Evolutionary conservation across 2,113 vertebrate genomes (phyloP), one percentile per base, ranked within the genome.

Genomic region (Strigops habroptila): DNA sequence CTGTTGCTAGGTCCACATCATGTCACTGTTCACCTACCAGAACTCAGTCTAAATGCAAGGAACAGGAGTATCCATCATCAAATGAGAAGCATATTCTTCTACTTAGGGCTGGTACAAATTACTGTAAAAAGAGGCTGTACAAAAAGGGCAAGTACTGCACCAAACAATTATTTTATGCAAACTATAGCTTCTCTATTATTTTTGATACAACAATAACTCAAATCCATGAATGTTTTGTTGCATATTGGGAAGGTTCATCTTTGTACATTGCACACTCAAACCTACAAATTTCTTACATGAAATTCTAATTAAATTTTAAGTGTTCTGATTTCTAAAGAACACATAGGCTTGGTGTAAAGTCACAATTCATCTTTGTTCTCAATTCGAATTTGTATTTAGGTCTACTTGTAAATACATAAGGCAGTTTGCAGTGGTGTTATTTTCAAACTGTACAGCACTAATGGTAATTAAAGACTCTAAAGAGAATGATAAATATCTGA

Each of bases 401-500:
- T 33, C 37, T 59, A 21, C 33, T 28, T 10, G 22, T 14, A 59
- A 31, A 43, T 14, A 18, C 31, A 14, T 18, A 73, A 85, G 46
- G 28, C 35, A 51, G 33, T 33, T 68, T 65, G 70, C 67, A 65
- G n/a, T 13, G 27, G 22, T 24, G 4, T 21, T 49, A 5, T 53
- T 74, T 78, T 69, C 55, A 18, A 48, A 59, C 39, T 33, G 9
- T 11, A 31, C 55, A 30, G 71, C 28, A 22, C 3, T 9, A 10
- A 25, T 49, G 23, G 71, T 31, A 63, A 55, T 28, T 11, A 46
- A 37, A 39, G 59, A 37, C 53, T 31, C 19, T 5, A 22, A 65
- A 73, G 63, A 92, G 55, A 85, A 43, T 1, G 79, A 94, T 53
- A 86, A 97, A 88, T 82, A 90, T 51, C 95, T 94, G 93, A 96